phyloP scores from a whole-genome alignment of 2,888 invertebrate genomes.

The Tetragnatha montana region DNA sequence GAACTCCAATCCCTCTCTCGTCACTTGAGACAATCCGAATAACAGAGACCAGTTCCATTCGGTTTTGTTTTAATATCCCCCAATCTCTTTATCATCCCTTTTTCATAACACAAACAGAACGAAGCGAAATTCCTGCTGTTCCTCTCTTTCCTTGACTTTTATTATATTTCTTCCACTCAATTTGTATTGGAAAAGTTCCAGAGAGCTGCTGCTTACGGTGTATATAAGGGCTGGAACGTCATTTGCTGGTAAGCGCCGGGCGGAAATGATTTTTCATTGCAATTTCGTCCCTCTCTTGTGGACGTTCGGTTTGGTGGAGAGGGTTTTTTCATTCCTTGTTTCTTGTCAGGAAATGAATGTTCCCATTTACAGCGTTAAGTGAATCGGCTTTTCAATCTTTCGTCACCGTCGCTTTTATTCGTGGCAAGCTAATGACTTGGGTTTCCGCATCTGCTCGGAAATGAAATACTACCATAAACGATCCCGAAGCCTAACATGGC shows the following conservation, averaged over 20 bases:
- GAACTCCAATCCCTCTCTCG: not conserved
- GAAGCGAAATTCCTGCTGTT: constrained; percentile 3
- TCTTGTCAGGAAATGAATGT: not conserved
- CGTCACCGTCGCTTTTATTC: too few species aligned
- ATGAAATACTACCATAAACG: too few species aligned
- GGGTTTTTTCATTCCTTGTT: too few species aligned
- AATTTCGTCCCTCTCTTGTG: constrained; percentile 14
- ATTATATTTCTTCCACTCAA: constrained; percentile 2
- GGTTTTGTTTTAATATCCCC: constrained; percentile 17
- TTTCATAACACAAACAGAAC: not conserved
- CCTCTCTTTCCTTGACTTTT: not conserved
- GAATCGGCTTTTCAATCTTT: not conserved
- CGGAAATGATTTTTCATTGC: constrained; percentile 46
- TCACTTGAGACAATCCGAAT: not conserved
- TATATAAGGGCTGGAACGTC: constrained; percentile 19
- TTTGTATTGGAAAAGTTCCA: constrained; percentile 28
- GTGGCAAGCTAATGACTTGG: too few species aligned
- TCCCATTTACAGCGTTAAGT: not conserved
- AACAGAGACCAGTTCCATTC: not conserved
- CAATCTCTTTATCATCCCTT: constrained; percentile 4
- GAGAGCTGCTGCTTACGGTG: constrained; percentile 14
- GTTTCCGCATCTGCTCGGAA: too few species aligned
- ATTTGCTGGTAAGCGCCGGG: constrained; percentile 4
- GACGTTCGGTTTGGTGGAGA: too few species aligned
- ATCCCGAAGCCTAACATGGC: too few species aligned